phyloP scores from a whole-genome alignment of 2,113 vertebrate genomes.

The Pseudorhombus dupliciocellatus region DNA sequence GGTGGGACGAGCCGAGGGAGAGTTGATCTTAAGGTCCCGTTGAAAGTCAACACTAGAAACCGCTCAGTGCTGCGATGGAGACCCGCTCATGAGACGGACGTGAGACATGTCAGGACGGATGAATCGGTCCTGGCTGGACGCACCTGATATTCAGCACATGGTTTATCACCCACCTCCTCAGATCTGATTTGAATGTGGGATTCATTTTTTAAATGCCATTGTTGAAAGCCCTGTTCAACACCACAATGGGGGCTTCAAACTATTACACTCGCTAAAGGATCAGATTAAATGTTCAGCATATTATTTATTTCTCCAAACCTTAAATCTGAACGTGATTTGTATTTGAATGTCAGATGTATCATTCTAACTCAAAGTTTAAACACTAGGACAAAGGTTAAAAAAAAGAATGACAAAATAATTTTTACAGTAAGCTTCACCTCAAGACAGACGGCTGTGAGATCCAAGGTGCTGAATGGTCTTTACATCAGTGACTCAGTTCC shows the following conservation, averaged over 20 bases:
- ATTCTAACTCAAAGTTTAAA: not conserved
- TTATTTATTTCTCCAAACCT: not conserved
- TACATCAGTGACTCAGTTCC: too few relatives aligned
- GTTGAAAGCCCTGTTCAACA: not conserved
- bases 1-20: constrained; percentile 62
- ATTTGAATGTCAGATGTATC: too few relatives aligned
- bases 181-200: too few relatives aligned
- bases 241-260: not conserved
- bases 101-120: not conserved
- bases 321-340: not conserved
- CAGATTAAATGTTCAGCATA: not conserved
- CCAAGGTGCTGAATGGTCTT: too few relatives aligned
- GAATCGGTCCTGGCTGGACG: not conserved
- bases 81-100: not conserved
- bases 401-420: too few relatives aligned
- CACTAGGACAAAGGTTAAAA: too few relatives aligned
- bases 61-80: constrained; percentile 17
- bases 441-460: too few relatives aligned
- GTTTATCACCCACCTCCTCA: not conserved
- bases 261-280: not conserved
- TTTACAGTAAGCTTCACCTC: too few relatives aligned
- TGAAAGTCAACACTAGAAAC: constrained; percentile 65
- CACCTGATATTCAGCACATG: not conserved
- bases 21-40: constrained; percentile 38
- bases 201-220: not conserved